phyloP scores from a whole-genome alignment of 2,113 vertebrate species.

The Anolis sagrei region DNA sequence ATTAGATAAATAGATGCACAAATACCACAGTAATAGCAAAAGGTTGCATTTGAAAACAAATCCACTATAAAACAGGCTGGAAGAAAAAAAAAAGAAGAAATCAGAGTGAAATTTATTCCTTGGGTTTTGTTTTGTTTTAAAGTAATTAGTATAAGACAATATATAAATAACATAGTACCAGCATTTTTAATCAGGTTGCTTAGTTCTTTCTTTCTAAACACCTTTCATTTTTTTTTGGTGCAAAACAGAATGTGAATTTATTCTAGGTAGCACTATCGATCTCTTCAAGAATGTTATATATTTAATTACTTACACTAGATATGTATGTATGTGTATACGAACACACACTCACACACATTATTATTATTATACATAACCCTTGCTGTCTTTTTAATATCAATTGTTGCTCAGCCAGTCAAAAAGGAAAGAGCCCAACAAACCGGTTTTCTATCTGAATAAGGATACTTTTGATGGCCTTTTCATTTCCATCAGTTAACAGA shows the following conservation, averaged over 20 bases:
- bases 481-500: slow-evolving; percentile 99
- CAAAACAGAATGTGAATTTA: slow-evolving; percentile 54
- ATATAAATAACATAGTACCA: slow-evolving; percentile 42
- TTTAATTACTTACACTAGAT: slow-evolving; percentile 73
- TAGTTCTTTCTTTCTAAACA: slow-evolving; percentile 12
- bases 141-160: slow-evolving; percentile 39
- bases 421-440: slow-evolving; percentile 76
- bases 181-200: slow-evolving; percentile 54
- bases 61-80: slow-evolving; percentile 12
- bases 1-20: background rate
- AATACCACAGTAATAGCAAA: background rate
- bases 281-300: slow-evolving; percentile 53
- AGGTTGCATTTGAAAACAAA: slow-evolving; percentile 24
- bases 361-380: slow-evolving; percentile 72
- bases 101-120: slow-evolving; percentile 46
- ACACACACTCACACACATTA: background rate
- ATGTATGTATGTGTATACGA: background rate
- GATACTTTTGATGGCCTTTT: slow-evolving; percentile 99
- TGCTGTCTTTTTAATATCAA: slow-evolving; percentile 79
- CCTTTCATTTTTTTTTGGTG: slow-evolving; percentile 47
- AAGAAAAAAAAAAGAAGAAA: background rate
- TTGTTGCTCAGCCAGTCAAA: slow-evolving; percentile 73
- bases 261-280: slow-evolving; percentile 35
- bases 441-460: slow-evolving; percentile 85
- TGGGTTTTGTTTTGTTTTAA: slow-evolving; percentile 26